Evolutionary conservation across 1,140 invertebrate genomes (phyloP).

Genomic region (Mercenaria mercenaria): DNA sequence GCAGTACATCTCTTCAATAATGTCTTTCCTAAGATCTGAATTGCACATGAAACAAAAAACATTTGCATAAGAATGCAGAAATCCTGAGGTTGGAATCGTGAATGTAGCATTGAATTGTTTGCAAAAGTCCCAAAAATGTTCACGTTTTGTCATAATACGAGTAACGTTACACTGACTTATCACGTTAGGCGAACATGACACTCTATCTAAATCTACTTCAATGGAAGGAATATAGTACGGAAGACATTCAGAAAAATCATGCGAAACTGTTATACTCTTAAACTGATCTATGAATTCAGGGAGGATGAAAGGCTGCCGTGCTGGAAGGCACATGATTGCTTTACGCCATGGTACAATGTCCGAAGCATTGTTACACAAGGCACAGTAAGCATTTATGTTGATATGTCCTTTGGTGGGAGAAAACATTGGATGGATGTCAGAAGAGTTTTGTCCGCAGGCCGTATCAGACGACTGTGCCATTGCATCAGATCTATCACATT

Average conservation of each 20-base stretch:
- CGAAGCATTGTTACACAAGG: not conserved
- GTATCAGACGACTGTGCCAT: too few species aligned
- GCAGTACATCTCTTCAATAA: too few species aligned
- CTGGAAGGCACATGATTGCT: not conserved
- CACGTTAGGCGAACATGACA: not conserved
- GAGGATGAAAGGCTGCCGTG: too few species aligned
- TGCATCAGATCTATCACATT: not conserved
- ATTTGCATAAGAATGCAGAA: not conserved
- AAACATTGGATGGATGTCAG: not conserved
- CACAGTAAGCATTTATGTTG: not conserved
- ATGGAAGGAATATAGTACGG: not conserved
- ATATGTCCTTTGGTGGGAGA: not conserved
- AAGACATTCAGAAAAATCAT: not conserved
- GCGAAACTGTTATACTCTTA: not conserved
- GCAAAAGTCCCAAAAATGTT: not conserved
- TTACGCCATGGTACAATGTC: not conserved
- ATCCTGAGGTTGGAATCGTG: not conserved
- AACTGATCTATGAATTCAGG: not conserved
- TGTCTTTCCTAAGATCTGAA: too few species aligned
- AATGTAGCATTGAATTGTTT: not conserved
- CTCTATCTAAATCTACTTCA: not conserved
- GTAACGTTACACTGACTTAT: not conserved
- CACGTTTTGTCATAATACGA: not conserved
- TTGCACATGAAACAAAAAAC: not conserved
- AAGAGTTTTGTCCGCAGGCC: too few species aligned